These are phyloP conservation scores for Engraulis encrasicolus DNA, from an alignment of 2,113 vertebrate species.

Conservation along the genomic window DNA sequence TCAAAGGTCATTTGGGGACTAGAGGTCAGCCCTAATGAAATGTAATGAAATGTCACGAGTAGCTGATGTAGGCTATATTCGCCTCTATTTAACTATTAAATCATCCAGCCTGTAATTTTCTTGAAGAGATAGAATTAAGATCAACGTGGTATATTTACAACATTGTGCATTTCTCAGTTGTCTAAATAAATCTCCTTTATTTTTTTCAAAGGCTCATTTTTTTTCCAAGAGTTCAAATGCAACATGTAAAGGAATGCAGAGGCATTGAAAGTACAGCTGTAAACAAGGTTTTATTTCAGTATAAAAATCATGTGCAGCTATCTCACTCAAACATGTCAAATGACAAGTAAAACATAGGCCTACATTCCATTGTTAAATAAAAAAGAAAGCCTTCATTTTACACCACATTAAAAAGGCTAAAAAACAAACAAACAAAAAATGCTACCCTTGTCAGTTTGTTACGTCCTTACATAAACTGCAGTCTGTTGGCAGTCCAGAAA, in stretches of 20 bases:
- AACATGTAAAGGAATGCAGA: neutral
- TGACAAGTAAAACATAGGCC: neutral
- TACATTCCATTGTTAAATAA: neutral
- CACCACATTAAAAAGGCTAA: neutral
- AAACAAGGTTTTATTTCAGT: neutral
- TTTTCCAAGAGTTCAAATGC: neutral
- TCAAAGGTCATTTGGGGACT: no score
- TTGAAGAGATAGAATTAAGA: no score
- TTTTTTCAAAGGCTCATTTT: no score
- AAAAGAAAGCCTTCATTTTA: neutral
- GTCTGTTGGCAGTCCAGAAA: neutral
- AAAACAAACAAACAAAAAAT: neutral
- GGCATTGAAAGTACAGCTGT: neutral
- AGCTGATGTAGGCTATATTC: no score
- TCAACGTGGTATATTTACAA: no score
- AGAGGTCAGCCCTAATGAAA: no score
- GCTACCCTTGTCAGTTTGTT: neutral
- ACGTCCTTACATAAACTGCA: neutral
- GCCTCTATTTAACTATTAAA: no score
- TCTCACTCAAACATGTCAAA: neutral
- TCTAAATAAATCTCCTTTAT: no score
- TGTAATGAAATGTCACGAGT: no score
- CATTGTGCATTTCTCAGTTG: no score
- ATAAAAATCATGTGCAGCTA: neutral
- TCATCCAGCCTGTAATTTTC: no score